Evolutionary conservation across 1,140 invertebrate genomes (phyloP).

Genomic region (Lordiphosa clarofinis): DNA sequence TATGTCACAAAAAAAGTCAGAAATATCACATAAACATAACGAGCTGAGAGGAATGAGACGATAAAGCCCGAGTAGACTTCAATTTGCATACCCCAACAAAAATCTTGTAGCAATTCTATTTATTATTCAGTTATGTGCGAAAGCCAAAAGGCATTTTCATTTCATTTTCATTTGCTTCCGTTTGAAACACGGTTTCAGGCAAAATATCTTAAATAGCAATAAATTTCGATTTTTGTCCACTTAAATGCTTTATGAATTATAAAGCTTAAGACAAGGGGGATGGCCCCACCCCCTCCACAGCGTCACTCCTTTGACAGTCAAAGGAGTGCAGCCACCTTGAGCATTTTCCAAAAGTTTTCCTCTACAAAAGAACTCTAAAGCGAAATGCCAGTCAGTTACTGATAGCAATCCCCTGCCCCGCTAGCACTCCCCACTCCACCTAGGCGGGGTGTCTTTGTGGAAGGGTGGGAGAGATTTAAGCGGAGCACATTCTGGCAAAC

Average conservation of each 20-base stretch:
- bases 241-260: conserved; percentile 80
- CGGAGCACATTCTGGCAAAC: conserved; percentile 36
- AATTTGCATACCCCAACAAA: conserved; percentile 44
- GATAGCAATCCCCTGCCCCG: conserved; percentile 31
- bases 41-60: neutral
- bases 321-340: conserved; percentile 40
- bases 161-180: conserved; percentile 23
- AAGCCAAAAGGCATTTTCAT: conserved; percentile 37
- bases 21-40: conserved; percentile 26
- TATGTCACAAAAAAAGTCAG: conserved; percentile 53
- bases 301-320: conserved; percentile 8
- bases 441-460: conserved; percentile 7
- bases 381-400: conserved; percentile 48
- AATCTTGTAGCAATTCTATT: conserved; percentile 37
- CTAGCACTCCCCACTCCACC: conserved; percentile 9
- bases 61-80: neutral
- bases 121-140: conserved; percentile 41
- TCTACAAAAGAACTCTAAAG: conserved; percentile 49
- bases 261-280: conserved; percentile 58
- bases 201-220: conserved; percentile 79
- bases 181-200: conserved; percentile 6
- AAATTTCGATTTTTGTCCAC: conserved; percentile 79
- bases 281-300: conserved; percentile 3
- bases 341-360: conserved; percentile 58
- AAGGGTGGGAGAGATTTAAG: conserved; percentile 25